A percentile compares a stretch with the other conserved stretches of the same genome.
These are phyloP conservation scores for Brachyalestes nurse DNA, from an alignment of 2,797 vertebrate genomes.

Conservation along the genomic window DNA sequence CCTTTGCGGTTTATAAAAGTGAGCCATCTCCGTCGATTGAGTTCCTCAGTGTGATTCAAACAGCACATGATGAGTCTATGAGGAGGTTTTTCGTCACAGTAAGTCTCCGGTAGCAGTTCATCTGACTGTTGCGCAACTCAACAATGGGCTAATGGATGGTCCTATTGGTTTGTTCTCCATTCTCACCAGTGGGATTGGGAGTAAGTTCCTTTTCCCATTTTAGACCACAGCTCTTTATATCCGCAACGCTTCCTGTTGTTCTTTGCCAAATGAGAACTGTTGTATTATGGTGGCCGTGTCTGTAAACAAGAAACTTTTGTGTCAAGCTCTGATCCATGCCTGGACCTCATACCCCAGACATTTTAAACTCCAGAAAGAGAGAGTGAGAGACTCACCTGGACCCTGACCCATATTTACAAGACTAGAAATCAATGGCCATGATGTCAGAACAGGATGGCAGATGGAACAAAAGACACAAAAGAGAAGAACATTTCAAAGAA, in stretches of 20 bases:
- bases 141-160: conserved; percentile 20
- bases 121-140: conserved; percentile 39
- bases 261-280: conserved; percentile 20
- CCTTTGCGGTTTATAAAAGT: conserved; percentile 44
- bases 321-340: neutral
- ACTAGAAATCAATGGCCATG: neutral
- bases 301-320: conserved; percentile 23
- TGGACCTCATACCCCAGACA: conserved; percentile 15
- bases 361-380: conserved; percentile 25
- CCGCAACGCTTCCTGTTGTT: conserved; percentile 27
- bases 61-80: conserved; percentile 37
- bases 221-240: conserved; percentile 47
- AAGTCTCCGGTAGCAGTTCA: conserved; percentile 65
- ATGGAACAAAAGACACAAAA: conserved; percentile 9
- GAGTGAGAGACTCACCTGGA: conserved; percentile 34
- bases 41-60: conserved; percentile 39
- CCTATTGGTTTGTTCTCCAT: conserved; percentile 6
- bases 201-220: conserved; percentile 18
- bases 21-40: conserved; percentile 32
- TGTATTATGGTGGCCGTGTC: neutral
- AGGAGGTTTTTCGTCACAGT: conserved; percentile 68
- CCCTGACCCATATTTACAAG: conserved; percentile 33
- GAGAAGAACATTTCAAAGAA: neutral
- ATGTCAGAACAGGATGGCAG: neutral
- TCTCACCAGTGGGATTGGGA: conserved; percentile 10